Evolutionary conservation across 2,888 invertebrate genomes (phyloP).

Genomic region (Melanotus villosus): DNA sequence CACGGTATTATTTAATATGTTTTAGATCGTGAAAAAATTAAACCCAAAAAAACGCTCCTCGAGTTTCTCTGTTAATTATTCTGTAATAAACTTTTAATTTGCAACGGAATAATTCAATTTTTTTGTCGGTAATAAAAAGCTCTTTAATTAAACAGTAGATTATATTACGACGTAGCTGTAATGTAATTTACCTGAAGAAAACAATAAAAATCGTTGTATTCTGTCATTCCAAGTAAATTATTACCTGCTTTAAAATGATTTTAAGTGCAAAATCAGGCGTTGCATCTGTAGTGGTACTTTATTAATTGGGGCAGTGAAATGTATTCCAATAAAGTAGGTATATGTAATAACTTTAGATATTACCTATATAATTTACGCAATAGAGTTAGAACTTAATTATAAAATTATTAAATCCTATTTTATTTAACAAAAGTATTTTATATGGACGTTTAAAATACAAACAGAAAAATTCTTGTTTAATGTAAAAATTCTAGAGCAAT

Average conservation of each 20-base stretch:
- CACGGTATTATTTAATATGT: no score
- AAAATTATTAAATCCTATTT: no score
- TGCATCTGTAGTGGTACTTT: neutral
- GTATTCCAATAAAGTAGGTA: neutral
- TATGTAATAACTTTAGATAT: neutral
- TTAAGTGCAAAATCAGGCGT: constrained; percentile 7
- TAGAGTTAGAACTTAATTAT: no score
- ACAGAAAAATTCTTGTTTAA: no score
- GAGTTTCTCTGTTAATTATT: neutral
- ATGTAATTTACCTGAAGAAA: constrained; percentile 34
- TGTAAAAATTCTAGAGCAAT: no score
- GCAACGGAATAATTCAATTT: neutral
- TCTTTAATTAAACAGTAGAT: constrained; percentile 38
- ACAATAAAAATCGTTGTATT: constrained; percentile 34
- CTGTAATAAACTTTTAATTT: constrained; percentile 6
- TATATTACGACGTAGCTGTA: constrained; percentile 22
- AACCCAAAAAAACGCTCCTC: neutral
- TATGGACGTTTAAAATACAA: no score
- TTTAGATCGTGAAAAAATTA: no score
- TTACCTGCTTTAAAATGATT: constrained; percentile 28
- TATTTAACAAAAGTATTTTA: no score
- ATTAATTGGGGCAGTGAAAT: no score
- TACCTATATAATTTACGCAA: no score
- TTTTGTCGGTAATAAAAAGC: constrained; percentile 12
- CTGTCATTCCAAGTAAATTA: constrained; percentile 25